Conservation (phyloP, 2,113 vertebrate species). For the Antechinus flavipes region DNA sequence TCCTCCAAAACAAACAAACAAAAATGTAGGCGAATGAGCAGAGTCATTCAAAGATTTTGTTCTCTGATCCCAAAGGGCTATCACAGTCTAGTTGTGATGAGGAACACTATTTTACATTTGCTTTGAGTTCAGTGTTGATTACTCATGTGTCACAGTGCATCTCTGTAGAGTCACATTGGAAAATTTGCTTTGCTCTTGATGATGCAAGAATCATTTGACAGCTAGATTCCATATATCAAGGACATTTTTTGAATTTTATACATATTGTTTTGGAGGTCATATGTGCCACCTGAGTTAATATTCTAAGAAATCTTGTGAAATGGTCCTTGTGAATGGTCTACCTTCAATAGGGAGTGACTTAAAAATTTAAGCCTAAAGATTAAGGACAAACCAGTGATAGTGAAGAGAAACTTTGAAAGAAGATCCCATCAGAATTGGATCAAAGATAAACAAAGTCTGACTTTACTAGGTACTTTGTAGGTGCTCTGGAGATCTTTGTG, state of each 20-base stretch:
- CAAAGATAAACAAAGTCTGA: not conserved
- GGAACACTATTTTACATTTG: not conserved
- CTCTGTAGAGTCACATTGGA: not conserved
- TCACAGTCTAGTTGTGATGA: not conserved
- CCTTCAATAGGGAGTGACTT: conserved; percentile 11
- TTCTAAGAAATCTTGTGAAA: conserved; percentile 14
- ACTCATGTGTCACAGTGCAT: not conserved
- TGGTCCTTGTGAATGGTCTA: not conserved
- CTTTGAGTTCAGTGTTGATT: not conserved
- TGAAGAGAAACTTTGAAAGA: conserved; percentile 26
- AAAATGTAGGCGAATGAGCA: not conserved
- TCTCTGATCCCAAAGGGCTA: not conserved
- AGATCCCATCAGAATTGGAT: not conserved
- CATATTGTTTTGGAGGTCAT: conserved; percentile 16
- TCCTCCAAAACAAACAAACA: not conserved
- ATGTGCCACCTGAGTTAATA: conserved; percentile 21
- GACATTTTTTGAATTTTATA: conserved; percentile 10
- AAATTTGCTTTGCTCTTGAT: not conserved
- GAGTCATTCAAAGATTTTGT: not conserved
- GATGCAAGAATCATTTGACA: not conserved
- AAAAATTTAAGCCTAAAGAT: conserved; percentile 5
- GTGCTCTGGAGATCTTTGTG: not conserved
- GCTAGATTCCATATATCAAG: not conserved
- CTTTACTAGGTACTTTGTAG: not conserved
- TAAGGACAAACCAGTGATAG: conserved; percentile 26